Evolutionary conservation across 2,888 invertebrate genomes (phyloP), one percentile per base, ranked within the genome.

Genomic region (Lepidocyrtoides sp.): DNA sequence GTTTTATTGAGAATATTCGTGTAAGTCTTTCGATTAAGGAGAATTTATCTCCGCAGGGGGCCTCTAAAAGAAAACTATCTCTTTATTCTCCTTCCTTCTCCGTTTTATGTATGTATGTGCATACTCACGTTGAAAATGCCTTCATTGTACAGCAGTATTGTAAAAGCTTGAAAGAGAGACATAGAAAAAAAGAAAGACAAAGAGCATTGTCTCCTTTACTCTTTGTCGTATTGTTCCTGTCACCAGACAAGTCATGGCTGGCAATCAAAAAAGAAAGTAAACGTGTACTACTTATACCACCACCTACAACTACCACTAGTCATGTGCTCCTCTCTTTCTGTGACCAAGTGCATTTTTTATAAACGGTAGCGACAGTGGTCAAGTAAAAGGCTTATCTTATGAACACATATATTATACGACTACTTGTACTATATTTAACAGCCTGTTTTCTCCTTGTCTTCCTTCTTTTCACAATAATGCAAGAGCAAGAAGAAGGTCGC

Each of bases 1-100:
- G 92, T 93, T 94, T 94, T 94, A 94, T 94, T 94, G 93, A 91
- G 91, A 89, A 81, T 91, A 85, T 89, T 93, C 89, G 88, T 91
- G 88, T 93, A 93, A 93, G 93, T 93, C 93, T 94, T 93, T 93
- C 94, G 94, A 94, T 94, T 94, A 94, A 94, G 93, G 92, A 93
- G 93, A 94, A 94, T 94, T 94, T 94, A 94, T 94, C 93, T 93
- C 91, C 93, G 92, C 94, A 91, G 83, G 92, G 94, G 94, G 93
- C 91, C 93, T 92, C 93, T 93, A 93, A 93, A 92, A 93, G 92
- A 93, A 94, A 92, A 88, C 88, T 91, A 88, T 93, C 92, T 92
- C 83, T 91, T 89, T 77, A 63, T 36, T 87, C 72, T 85, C 72
- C 69, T 57, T 84, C 83, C 72, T 36, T 54, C 48, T 51, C 48